These are phyloP conservation scores for Hermodice carunculata DNA, from an alignment of 2,888 invertebrate genomes.

Conservation along the genomic window DNA sequence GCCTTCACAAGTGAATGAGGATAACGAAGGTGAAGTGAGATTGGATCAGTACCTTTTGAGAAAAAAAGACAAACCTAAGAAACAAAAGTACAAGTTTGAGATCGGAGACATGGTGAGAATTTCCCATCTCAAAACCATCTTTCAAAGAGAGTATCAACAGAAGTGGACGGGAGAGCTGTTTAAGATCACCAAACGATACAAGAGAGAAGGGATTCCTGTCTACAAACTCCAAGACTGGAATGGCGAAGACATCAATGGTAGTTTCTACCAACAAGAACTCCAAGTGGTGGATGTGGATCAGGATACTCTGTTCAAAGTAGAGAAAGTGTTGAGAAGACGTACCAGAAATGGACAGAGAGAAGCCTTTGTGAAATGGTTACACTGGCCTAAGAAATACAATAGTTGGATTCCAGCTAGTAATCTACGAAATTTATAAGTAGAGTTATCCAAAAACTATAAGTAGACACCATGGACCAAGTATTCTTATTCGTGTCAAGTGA, in stretches of 20 bases:
- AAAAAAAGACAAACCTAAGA: background rate
- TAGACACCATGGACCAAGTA: too few relatives aligned
- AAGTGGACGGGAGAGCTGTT: conserved; percentile 10
- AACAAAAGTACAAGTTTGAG: background rate
- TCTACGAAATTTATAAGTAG: too few relatives aligned
- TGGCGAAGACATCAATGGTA: conserved; percentile 10
- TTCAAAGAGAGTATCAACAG: conserved; percentile 8
- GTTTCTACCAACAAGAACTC: conserved; percentile 8
- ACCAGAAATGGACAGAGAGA: background rate
- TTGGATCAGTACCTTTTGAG: background rate
- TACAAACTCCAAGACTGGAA: background rate
- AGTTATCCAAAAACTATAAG: too few relatives aligned
- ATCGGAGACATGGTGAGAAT: conserved; percentile 8
- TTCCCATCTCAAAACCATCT: background rate
- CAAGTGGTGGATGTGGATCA: background rate
- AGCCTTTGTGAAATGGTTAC: background rate
- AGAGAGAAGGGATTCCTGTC: background rate
- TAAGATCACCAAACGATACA: background rate
- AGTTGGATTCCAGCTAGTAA: too few relatives aligned
- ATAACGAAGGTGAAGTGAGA: conserved; percentile 6
- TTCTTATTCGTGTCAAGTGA: too few relatives aligned
- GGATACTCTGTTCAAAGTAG: background rate
- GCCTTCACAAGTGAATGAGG: background rate
- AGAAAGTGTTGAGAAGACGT: background rate
- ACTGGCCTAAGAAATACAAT: conserved; percentile 4